Conservation (phyloP, 37 sponge, comb jelly and placozoan genomes). For the Beroe ovata region DNA sequence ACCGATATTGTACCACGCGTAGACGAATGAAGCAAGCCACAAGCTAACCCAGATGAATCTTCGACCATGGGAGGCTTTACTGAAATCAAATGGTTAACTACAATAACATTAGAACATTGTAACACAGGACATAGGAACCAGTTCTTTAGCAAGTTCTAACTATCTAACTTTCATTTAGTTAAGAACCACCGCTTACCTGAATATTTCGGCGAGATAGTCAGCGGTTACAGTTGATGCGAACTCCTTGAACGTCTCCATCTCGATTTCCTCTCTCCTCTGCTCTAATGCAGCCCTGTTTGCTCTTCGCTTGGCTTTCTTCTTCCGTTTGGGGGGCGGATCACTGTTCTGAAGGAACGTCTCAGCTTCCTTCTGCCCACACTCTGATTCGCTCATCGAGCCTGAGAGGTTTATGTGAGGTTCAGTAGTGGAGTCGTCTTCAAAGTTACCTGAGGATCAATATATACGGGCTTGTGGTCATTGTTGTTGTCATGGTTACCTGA, state of each 20-base stretch:
- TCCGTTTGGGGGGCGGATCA: slow-evolving; percentile 43
- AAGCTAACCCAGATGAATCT: slow-evolving; percentile 22
- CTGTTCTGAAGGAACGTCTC: neutral
- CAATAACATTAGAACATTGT: too few species aligned
- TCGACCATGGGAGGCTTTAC: slow-evolving; percentile 49
- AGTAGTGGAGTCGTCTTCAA: neutral
- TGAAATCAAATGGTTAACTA: neutral
- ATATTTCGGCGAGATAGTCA: slow-evolving; percentile 49
- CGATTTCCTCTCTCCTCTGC: slow-evolving; percentile 59
- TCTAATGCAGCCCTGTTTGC: slow-evolving; percentile 53
- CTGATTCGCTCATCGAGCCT: slow-evolving; percentile 60
- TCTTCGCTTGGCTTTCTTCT: slow-evolving; percentile 49
- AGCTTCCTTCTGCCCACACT: neutral
- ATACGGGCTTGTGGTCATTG: neutral
- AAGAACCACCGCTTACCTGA: too few species aligned
- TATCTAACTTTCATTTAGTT: too few species aligned
- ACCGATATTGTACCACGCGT: slow-evolving; percentile 64
- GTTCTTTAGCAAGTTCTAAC: too few species aligned
- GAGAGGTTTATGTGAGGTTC: neutral
- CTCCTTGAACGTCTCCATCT: slow-evolving; percentile 64
- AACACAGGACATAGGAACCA: too few species aligned
- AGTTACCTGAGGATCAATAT: neutral
- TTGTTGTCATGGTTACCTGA: neutral
- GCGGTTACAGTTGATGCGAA: slow-evolving; percentile 65
- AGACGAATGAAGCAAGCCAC: slow-evolving; percentile 63